A percentile compares a stretch with the other conserved stretches of the same genome.
These are phyloP conservation scores for Novumbra hubbsi DNA, from an alignment of 2,797 vertebrate genomes.

Conservation along the genomic window DNA sequence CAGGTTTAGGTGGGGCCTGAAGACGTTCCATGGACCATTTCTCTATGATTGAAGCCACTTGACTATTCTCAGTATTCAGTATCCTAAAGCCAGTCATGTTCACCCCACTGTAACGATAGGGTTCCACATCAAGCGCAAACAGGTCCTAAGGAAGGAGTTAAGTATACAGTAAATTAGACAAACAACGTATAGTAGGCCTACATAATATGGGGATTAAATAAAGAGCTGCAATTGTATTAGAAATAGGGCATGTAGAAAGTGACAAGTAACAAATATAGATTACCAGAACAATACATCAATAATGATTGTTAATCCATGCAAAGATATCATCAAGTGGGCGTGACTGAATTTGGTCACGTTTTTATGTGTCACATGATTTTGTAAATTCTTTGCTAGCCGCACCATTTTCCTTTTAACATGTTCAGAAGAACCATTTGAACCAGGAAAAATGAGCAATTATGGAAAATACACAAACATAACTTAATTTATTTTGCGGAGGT, in stretches of 20 bases:
- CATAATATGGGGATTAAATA: background rate
- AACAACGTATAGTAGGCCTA: background rate
- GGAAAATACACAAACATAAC: too few relatives aligned
- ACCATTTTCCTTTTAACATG: too few relatives aligned
- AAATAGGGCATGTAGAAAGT: background rate
- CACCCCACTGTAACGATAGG: conserved; percentile 94
- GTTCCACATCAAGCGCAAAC: conserved; percentile 95
- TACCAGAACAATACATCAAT: too few relatives aligned
- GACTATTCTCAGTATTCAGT: conserved; percentile 92
- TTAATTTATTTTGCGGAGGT: too few relatives aligned
- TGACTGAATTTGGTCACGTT: too few relatives aligned
- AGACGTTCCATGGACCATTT: conserved; percentile 98
- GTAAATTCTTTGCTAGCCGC: too few relatives aligned
- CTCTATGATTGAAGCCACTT: conserved; percentile 95
- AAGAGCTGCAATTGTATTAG: background rate
- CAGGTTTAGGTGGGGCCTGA: conserved; percentile 93
- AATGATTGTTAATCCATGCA: too few relatives aligned
- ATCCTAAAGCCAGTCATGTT: conserved; percentile 99
- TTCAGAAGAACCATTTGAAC: too few relatives aligned
- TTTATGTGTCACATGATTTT: too few relatives aligned
- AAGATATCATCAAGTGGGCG: too few relatives aligned
- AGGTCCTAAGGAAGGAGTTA: conserved; percentile 77
- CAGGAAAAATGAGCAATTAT: too few relatives aligned
- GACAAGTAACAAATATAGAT: too few relatives aligned
- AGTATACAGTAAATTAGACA: background rate